Base-by-base conservation (phyloP, 2,888 invertebrate genomes). In the Mesorhabditis belari region DNA sequence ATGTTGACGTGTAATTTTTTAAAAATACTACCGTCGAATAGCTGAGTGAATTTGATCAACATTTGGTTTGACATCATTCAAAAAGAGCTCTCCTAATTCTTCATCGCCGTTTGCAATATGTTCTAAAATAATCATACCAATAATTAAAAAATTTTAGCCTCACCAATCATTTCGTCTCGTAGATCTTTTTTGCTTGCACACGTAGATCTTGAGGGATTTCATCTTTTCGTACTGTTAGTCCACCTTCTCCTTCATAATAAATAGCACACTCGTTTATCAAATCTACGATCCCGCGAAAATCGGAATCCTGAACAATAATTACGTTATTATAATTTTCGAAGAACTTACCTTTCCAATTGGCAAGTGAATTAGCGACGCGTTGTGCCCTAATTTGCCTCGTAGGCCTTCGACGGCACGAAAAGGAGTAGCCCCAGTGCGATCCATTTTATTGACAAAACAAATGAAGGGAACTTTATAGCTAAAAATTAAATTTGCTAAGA, bases 361-460 rank as follows among this genome's bases (percentile, higher is more conserved):
- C 62, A 99, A 82, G 77, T 98, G 95, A 51, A 98, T 83, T 67
- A 95, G 90, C 0, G 96, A 95, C 1, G 96, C 94, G 84, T 98
- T 94, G 81, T 96, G 95, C 64, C 88, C 87, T 81, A 99, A 84
- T 85, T 96, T 96, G 0, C 88, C 86, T 67, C 92, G 85, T 67
- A 80, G 65, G 3, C 79, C 79, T 51, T 75, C 74, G 6, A 78
- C 55, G 12, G 79, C 79, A 23, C 71, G 67, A 51, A 68, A 49
- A 12, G 76, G 74, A 19, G 95, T 91, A 0, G 96, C 89, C 1
- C 91, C 91, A 81, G 88, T 81, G 75, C 98, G 86, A 83, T 98
- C 98, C 69, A 98, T 84, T 84, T 98, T 98, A 81, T 98, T 98
- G 61, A 98, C 94, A 83, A 98, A 98, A 4, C 92, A 93, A 71